Conservation (phyloP, 2,888 invertebrate genomes). For the Gibbula magus region DNA sequence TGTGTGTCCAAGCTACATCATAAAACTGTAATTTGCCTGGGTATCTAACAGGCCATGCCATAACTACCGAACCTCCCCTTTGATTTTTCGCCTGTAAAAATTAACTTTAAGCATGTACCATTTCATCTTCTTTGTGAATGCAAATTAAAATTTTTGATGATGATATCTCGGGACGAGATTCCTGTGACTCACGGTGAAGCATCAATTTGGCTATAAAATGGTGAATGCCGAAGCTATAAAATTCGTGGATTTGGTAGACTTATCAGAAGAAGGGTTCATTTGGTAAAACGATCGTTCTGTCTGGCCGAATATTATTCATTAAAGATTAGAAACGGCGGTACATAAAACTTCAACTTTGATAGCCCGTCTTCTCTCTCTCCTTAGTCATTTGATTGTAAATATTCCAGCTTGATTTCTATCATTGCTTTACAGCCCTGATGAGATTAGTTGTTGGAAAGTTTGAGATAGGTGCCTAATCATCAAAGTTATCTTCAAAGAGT, state of each 20-base stretch:
- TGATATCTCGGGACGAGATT: neutral
- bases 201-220: neutral
- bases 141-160: neutral
- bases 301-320: neutral
- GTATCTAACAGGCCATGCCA: neutral
- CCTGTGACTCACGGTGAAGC: neutral
- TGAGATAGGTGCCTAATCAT: too few relatives aligned
- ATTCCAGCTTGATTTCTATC: too few relatives aligned
- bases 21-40: neutral
- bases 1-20: neutral
- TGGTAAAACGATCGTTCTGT: neutral
- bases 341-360: neutral
- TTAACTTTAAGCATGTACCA: conserved; percentile 3
- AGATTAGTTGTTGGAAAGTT: too few relatives aligned
- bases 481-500: too few relatives aligned
- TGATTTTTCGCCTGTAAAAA: neutral
- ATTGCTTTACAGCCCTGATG: too few relatives aligned
- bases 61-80: neutral
- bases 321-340: neutral
- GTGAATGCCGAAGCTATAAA: neutral
- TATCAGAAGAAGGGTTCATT: neutral
- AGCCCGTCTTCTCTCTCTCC: neutral
- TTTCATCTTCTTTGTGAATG: neutral
- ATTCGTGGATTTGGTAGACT: neutral
- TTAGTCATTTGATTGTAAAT: too few relatives aligned